Evolutionary conservation across 2,113 vertebrate genomes (phyloP), one percentile per base, ranked within the genome.

Genomic region (Brevimyrus niger): DNA sequence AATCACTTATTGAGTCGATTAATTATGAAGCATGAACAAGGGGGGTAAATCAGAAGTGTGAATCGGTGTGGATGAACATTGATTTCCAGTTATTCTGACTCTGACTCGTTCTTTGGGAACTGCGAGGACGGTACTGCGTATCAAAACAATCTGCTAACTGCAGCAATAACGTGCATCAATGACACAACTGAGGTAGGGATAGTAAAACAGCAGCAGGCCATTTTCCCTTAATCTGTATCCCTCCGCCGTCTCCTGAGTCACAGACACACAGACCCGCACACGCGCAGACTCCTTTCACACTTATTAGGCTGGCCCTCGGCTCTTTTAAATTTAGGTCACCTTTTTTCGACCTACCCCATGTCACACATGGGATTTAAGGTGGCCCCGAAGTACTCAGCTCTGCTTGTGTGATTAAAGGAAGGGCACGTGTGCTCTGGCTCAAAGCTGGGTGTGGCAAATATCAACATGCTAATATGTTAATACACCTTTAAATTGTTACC

Each of bases 301-400:
- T 84, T 84, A 47, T 84, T 44, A n/a, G 38, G 13, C 73, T 80
- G 35, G 82, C 82, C 82, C 82, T 47, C 38, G 23, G 82, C 82
- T 47, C 15, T 21, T 47, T 84, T 8, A 23, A n/a, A 84, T 84
- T 84, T 84, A 84, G 82, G 82, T 84, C 82, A 84, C 82, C 44
- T 44, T 84, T 44, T 84, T 23, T 82, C 21, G 8, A 84, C 82
- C 44, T 47, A 69, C 82, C 19, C 42, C 44, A 10, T 84, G 47
- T 84, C 82, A 47, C 82, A 46, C 82, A 84, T 23, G 44, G 44
- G 82, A 47, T 47, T 84, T 84, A 84, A 84, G 82, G 82, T 84
- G 82, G 82, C 42, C 23, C 82, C 47, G 82, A 47, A 82, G 82
- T 44, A 47, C 15, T 42, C 82, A 47, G 80, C 80, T 83, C 80